phyloP scores from a whole-genome alignment of 2,113 vertebrate species.

The Cyphomyrus discorhynchus region DNA sequence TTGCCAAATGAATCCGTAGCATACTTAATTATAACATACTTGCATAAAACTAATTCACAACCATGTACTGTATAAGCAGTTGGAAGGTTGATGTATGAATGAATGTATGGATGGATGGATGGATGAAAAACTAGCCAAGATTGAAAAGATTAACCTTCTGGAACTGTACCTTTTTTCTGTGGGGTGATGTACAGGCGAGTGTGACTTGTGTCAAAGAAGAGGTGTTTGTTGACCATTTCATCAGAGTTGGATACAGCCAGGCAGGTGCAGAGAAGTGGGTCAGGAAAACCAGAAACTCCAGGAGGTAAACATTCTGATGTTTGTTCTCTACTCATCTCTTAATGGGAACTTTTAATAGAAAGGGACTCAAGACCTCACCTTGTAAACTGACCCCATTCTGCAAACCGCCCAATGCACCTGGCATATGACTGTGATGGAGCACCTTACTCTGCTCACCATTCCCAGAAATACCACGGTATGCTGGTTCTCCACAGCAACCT shows the following conservation, averaged over 20 bases:
- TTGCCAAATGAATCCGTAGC: not conserved
- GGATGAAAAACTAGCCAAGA: not conserved
- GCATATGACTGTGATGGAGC: not conserved
- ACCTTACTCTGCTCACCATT: constrained; percentile 52
- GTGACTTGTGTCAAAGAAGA: constrained; percentile 67
- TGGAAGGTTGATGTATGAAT: not conserved
- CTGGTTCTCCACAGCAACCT: constrained; percentile 67
- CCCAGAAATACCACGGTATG: constrained; percentile 83
- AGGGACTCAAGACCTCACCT: not conserved
- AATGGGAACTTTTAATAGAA: not conserved
- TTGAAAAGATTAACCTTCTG: constrained; percentile 14
- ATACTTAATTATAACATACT: not conserved
- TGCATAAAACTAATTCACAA: not conserved
- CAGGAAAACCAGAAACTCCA: not conserved
- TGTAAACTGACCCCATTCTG: not conserved
- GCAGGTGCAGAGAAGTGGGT: not conserved
- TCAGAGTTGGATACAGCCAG: constrained; percentile 57
- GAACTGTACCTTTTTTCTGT: constrained; percentile 76
- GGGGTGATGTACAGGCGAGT: constrained; percentile 74
- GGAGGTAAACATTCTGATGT: not conserved
- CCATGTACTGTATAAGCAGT: not conserved
- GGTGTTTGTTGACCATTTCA: constrained; percentile 74
- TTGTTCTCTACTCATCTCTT: not conserved
- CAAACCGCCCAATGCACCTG: not conserved
- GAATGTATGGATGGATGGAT: not conserved